Base-by-base conservation (phyloP, 2,888 invertebrate species). In the Lobophora halterata region DNA sequence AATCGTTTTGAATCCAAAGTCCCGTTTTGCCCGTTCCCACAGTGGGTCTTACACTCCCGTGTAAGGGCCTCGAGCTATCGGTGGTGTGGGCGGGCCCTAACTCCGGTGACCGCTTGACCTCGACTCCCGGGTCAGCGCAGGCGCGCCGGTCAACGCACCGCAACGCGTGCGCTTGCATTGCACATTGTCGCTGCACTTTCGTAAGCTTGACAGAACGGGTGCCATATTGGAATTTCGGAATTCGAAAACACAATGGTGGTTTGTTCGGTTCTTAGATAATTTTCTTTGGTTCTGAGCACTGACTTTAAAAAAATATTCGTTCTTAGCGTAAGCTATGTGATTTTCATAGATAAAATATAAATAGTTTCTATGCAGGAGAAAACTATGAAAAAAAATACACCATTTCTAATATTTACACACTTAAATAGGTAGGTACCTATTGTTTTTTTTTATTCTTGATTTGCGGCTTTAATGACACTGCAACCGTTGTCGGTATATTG, bases 101-200 rank as follows among this genome's bases (percentile, higher is more conserved):
- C 69, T 67, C 67, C 68, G 68, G 57, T 81, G 81, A 79, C 82
- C 83, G 80, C 75, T 63, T 83, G 83, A 79, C 82, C 82, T 75
- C 79, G 71, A 70, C 66, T 65, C 69, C 61, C 68, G 63, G 78
- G 74, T 71, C 71, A 64, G 17, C n/a, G n/a, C n/a, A 49, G 36
- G 42, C 56, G 47, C 34, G 52, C 65, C 67, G 80, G 82, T 82
- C 81, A 82, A 79, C 74, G 82, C 79, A 77, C 82, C 49, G 53
- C 36, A 45, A 14, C 49, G 52, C 59, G 53, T 58, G 65, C 55
- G 55, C n/a, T n/a, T n/a, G n/a, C 65, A 50, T 52, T 58, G 64
- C 64, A 53, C 43, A 58, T 63, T 71, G 74, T 77, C 73, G 74
- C 71, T 68, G 69, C 68, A 58, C 66, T 71, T 68, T 67, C 59